These are phyloP conservation scores for Hydropsyche betteni DNA, from an alignment of 2,888 invertebrate species.

Conservation along the genomic window DNA sequence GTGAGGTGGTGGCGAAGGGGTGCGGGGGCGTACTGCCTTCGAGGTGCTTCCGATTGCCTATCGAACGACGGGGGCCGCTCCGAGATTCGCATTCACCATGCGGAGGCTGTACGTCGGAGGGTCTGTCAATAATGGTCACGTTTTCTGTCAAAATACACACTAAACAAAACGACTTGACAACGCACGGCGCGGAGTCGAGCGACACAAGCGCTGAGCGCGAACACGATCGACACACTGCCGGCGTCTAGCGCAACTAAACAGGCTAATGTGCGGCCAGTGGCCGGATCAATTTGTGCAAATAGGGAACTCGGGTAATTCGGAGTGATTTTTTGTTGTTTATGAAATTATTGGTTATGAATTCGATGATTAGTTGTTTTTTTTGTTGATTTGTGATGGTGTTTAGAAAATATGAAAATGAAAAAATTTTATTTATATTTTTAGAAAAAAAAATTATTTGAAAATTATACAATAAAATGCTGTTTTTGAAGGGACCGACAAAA, in stretches of 20 bases:
- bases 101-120: background rate
- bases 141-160: slow-evolving; percentile 27
- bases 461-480: too few relatives aligned
- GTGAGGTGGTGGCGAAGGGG: background rate
- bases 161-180: background rate
- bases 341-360: too few relatives aligned
- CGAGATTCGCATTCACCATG: background rate
- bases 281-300: too few relatives aligned
- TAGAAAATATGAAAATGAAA: too few relatives aligned
- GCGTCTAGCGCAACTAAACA: background rate
- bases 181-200: background rate
- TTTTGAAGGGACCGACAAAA: too few relatives aligned
- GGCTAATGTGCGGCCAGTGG: background rate
- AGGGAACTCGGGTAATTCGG: too few relatives aligned
- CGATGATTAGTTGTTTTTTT: too few relatives aligned
- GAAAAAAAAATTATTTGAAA: too few relatives aligned
- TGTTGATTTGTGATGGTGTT: too few relatives aligned
- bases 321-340: too few relatives aligned
- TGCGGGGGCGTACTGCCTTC: background rate
- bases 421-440: too few relatives aligned
- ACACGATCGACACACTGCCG: slow-evolving; percentile 21
- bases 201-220: background rate
- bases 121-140: background rate
- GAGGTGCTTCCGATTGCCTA: too few relatives aligned
- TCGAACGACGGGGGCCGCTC: background rate